Base-by-base conservation (phyloP, 2,888 invertebrate genomes). In the Tridacna crocea region DNA sequence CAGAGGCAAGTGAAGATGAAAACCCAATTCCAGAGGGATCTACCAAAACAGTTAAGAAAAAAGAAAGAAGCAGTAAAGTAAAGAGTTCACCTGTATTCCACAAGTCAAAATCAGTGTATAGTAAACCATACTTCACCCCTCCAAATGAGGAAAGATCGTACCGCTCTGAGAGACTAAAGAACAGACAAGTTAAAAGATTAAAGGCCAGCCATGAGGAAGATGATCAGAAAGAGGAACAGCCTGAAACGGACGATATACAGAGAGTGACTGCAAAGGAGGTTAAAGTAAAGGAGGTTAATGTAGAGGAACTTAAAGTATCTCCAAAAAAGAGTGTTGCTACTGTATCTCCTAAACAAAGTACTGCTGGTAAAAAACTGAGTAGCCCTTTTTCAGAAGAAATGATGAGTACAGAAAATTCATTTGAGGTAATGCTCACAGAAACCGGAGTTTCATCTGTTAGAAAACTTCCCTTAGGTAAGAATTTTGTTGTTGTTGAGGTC, bases 91-190 rank as follows among this genome's bases (percentile, higher is more conserved):
- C 10, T 22, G 15, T 10, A 36, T 12, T 10, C 3, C 24, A 22
- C 2, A 70, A 22, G n/a, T 8, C 12, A 12, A 36, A 36, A 36
- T 48, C 51, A 22, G 22, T 24, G 24, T 51, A 70, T 51, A 36
- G 24, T 15, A 70, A 51, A 24, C 51, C 70, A n/a, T n/a, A 19
- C 2, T 51, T 24, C 26, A 70, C 70, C 12, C 26, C 70, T 13
- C 48, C 48, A 6, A 51, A 70, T 51, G 12, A 51, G 12, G 22
- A 24, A 15, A 70, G 70, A 51, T 22, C 24, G 0, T 70, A 22
- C 51, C 48, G 51, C 24, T 70, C 70, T 6, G 47, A n/a, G 22
- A 70, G 70, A 51, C 48, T 70, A 13, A 46, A 70, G 51, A 17
- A 48, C 13, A 48, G n/a, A 22, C 46, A 24, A 1, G 8, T 51